These are phyloP conservation scores for Chelon labrosus DNA, from an alignment of 2,797 vertebrate genomes.

Conservation along the genomic window DNA sequence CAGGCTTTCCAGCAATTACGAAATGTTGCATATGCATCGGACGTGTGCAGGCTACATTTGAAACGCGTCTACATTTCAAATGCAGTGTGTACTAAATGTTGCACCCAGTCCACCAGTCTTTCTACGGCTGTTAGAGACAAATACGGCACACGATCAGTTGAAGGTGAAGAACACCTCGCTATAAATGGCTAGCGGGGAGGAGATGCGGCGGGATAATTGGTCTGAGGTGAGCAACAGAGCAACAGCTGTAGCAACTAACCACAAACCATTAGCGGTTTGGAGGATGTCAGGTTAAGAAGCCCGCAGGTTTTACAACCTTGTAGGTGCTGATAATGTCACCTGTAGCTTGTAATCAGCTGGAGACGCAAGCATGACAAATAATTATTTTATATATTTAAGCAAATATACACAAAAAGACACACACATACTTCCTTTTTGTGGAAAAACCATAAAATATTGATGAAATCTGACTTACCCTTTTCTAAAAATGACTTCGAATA, in stretches of 20 bases:
- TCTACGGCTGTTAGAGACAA: conserved; percentile 25
- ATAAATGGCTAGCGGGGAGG: conserved; percentile 14
- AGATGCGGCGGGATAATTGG: conserved; percentile 31
- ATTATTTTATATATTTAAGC: not conserved
- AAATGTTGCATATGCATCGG: not conserved
- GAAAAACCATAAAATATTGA: not conserved
- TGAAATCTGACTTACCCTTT: not conserved
- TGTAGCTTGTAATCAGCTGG: conserved; percentile 8
- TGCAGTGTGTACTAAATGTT: not conserved
- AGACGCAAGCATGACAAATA: not conserved
- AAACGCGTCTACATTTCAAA: conserved; percentile 8
- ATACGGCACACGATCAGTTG: conserved; percentile 29
- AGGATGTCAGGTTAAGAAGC: conserved; percentile 1
- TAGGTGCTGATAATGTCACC: conserved; percentile 12
- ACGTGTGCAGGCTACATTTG: not conserved
- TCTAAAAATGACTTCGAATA: not conserved
- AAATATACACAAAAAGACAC: not conserved
- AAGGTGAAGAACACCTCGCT: conserved; percentile 24
- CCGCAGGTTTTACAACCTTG: not conserved
- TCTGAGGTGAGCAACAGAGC: conserved; percentile 22
- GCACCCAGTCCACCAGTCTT: conserved; percentile 2
- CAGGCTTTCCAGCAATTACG: not conserved
- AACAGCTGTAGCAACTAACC: not conserved
- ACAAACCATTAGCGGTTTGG: conserved; percentile 12
- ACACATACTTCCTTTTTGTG: not conserved